Conservation (phyloP, 1,140 invertebrate genomes). For the Sipha flava region DNA sequence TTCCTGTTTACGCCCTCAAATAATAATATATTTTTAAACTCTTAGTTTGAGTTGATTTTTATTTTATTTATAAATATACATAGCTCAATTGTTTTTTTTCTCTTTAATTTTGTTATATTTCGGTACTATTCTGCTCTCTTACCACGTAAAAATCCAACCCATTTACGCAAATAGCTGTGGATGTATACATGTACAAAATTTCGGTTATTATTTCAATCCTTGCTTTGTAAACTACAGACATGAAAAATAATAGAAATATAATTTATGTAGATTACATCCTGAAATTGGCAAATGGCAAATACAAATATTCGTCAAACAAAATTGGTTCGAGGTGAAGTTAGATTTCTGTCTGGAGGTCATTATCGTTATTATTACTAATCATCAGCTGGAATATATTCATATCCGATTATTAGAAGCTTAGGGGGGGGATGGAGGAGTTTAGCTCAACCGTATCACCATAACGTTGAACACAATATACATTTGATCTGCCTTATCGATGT, state of each 20-base stretch:
- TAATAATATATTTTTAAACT: background rate
- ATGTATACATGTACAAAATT: background rate
- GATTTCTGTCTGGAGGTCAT: background rate
- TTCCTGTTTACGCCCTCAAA: background rate
- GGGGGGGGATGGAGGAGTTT: too few species aligned
- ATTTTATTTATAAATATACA: background rate
- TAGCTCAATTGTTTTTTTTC: background rate
- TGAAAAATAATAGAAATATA: background rate
- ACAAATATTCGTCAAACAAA: background rate
- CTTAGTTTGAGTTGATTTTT: background rate
- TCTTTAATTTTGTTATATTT: background rate
- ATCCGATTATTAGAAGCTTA: too few species aligned
- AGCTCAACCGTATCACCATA: too few species aligned
- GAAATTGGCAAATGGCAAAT: background rate
- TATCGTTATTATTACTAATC: background rate
- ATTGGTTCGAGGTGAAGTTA: background rate
- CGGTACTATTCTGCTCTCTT: background rate
- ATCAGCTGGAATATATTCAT: background rate
- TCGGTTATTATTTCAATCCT: background rate
- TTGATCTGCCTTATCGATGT: too few species aligned
- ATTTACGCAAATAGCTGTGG: background rate
- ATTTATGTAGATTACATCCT: background rate
- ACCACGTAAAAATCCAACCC: background rate
- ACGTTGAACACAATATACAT: too few species aligned
- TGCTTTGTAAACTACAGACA: background rate